Percentiles rank a stretch among this genome's conserved stretches.
These are phyloP conservation scores for Chironomus tentans DNA, from an alignment of 2,888 invertebrate species.

Conservation along the genomic window DNA sequence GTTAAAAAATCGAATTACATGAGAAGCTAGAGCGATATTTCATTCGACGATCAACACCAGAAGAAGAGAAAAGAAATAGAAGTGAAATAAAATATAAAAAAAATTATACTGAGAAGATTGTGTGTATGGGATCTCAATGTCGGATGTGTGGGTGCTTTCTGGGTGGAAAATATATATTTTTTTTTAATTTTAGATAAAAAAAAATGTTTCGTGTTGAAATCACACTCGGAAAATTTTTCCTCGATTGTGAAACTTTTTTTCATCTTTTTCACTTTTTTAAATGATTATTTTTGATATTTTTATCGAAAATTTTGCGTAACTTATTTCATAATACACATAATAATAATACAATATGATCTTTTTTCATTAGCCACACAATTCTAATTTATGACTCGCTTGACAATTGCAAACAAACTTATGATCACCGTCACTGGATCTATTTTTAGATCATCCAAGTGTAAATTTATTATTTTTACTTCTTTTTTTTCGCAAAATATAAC, in stretches of 20 bases:
- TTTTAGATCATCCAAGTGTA: neutral
- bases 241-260: constrained; percentile 24
- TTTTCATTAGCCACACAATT: too few species aligned
- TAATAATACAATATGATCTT: too few species aligned
- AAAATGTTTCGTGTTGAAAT: constrained; percentile 24
- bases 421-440: too few species aligned
- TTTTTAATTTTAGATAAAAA: constrained; percentile 24
- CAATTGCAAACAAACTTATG: too few species aligned
- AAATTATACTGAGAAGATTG: neutral
- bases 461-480: neutral
- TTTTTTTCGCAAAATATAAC: neutral
- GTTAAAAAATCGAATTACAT: neutral
- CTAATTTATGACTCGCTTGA: too few species aligned
- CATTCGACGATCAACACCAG: neutral
- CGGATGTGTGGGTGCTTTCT: constrained; percentile 19
- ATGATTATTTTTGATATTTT: constrained; percentile 16
- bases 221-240: constrained; percentile 20
- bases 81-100: too few species aligned
- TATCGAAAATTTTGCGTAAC: neutral
- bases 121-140: constrained; percentile 5
- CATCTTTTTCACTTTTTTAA: neutral
- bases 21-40: neutral
- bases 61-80: too few species aligned
- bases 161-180: constrained; percentile 21
- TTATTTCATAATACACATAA: neutral